phyloP scores from a whole-genome alignment of 2,113 vertebrate genomes.

The Plecotus auritus region DNA sequence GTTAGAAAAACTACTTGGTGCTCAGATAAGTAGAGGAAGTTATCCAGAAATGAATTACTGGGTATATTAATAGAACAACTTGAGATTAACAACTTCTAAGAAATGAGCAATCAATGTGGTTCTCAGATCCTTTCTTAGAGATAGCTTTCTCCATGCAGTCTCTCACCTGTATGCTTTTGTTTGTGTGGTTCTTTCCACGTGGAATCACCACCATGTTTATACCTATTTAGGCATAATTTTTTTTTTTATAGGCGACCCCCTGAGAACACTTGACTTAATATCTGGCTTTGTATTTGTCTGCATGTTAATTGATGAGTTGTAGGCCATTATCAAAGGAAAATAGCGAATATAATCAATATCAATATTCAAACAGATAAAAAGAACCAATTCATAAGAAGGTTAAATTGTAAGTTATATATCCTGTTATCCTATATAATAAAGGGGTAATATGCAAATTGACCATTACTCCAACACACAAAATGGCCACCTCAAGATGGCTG shows the following conservation, averaged over 20 bases:
- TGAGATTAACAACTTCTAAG: neutral
- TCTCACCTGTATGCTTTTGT: neutral
- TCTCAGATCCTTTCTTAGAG: neutral
- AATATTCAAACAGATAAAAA: neutral
- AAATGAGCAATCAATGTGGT: neutral
- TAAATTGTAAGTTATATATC: neutral
- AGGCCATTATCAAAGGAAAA: neutral
- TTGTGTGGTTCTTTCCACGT: neutral
- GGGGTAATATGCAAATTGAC: no score
- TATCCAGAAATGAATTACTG: neutral
- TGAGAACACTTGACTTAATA: neutral
- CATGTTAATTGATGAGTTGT: neutral
- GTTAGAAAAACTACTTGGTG: neutral
- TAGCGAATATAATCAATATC: neutral
- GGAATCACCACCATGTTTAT: neutral
- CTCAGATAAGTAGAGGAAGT: neutral
- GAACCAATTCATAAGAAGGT: neutral
- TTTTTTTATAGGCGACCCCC: neutral
- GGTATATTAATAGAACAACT: neutral
- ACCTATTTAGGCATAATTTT: neutral
- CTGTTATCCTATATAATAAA: neutral
- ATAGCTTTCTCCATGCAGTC: neutral
- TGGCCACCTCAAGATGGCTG: no score
- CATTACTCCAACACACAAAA: no score
- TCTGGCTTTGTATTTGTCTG: neutral